These are phyloP conservation scores for Myotis davidii DNA, from an alignment of 2,113 vertebrate species.

Conservation along the genomic window DNA sequence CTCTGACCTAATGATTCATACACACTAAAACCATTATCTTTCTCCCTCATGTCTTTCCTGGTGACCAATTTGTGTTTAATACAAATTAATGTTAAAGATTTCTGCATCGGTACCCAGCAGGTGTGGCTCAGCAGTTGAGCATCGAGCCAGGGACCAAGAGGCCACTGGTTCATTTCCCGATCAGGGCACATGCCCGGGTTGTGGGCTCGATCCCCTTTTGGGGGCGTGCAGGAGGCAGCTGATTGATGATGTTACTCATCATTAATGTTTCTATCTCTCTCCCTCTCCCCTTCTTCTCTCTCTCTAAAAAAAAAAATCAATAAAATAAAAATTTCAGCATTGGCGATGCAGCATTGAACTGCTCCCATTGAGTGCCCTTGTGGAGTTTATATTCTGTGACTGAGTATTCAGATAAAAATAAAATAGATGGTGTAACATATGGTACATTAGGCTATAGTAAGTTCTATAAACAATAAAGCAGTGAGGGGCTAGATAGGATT, in stretches of 20 bases:
- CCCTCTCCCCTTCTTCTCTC: too few relatives aligned
- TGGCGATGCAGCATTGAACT: background rate
- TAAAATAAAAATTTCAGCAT: background rate
- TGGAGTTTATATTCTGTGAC: background rate
- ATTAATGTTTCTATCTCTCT: too few relatives aligned
- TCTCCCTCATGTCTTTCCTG: background rate
- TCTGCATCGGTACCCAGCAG: background rate
- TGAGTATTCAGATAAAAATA: background rate
- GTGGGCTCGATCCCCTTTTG: too few relatives aligned
- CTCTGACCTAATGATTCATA: background rate
- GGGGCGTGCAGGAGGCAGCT: too few relatives aligned
- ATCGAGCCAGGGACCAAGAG: too few relatives aligned
- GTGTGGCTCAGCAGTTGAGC: too few relatives aligned
- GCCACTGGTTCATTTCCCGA: too few relatives aligned
- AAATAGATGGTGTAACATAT: background rate
- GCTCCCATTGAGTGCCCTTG: background rate
- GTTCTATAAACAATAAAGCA: background rate
- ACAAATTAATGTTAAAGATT: background rate
- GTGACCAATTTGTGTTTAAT: background rate
- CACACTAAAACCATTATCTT: background rate
- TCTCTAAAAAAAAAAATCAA: too few relatives aligned
- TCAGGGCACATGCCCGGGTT: too few relatives aligned
- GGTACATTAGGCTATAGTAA: background rate
- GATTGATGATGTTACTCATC: too few relatives aligned
- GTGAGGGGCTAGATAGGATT: background rate